A percentile compares a stretch with the other conserved stretches of the same genome.
Evolutionary conservation across 2,113 vertebrate species (phyloP).

Genomic region (Odocoileus hemionus): DNA sequence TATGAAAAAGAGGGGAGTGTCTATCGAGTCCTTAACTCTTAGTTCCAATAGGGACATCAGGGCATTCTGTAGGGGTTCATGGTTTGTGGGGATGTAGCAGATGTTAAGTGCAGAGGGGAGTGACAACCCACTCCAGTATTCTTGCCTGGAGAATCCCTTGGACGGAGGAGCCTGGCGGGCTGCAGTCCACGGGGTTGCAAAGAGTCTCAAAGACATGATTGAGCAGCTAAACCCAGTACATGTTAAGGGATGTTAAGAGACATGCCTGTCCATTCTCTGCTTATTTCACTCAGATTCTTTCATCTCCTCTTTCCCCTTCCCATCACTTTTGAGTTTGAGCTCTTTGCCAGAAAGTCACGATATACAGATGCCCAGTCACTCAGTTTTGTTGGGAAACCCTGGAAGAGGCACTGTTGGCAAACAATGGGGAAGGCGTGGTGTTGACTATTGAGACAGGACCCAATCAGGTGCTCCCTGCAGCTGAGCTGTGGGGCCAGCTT

Average conservation of each 20-base stretch:
- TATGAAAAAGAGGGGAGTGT: conserved; percentile 26
- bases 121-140: neutral
- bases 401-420: neutral
- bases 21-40: neutral
- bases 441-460: neutral
- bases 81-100: too few relatives aligned
- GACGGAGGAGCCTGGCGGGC: neutral
- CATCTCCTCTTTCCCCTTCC: neutral
- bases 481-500: accelerated
- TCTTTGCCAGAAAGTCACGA: neutral
- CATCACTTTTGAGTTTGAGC: neutral
- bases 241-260: too few relatives aligned
- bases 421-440: neutral
- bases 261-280: neutral
- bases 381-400: neutral
- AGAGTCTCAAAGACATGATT: neutral
- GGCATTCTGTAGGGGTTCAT: neutral
- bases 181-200: neutral
- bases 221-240: neutral
- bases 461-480: accelerated
- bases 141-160: neutral
- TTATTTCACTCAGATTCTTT: neutral
- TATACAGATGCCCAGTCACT: neutral
- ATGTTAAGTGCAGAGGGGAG: neutral
- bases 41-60: neutral